Base-by-base conservation (phyloP, 2,888 invertebrate species). In the Carabus problematicus region DNA sequence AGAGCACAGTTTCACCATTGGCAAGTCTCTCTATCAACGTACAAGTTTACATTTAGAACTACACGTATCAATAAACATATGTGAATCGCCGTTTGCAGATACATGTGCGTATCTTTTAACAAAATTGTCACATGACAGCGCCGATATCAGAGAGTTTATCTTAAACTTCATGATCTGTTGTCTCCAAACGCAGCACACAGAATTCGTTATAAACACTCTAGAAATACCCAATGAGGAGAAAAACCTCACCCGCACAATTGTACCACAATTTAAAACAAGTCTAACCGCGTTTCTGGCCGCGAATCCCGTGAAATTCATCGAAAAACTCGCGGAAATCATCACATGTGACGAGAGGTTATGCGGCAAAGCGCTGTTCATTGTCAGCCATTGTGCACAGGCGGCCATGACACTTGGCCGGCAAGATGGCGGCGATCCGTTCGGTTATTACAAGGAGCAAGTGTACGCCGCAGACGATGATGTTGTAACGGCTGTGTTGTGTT, bases 91-190 rank as follows among this genome's bases (percentile, higher is more conserved):
- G 3, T 29, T 29, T 29, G 29, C 2, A 29, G 41, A 63, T 41
- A 54, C 54, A 8, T 39, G 52, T n/a, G 14, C 40, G 8, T 63
- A 49, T 63, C 19, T 63, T 14, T 7, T 52, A 16, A 8, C 49
- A 41, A 8, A 63, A n/a, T 14, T 63, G 42, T 19, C 41, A 45
- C 64, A 56, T 19, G 64, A 64, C 29, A 55, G n/a, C 16, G 12
- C 19, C 54, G 29, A 54, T 12, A 18, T 49, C 8, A 63, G 52
- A 40, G 63, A 54, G 9, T 49, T 63, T 54, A 41, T 54, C 16
- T 16, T 63, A 63, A 63, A 63, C 54, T 63, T 63, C 16, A 8
- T 63, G 6, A 63, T 63, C 40, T 52, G n/a, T 16, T 18, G n/a
- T 63, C 54, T 11, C 16, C 12, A 39, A 40, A 63, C 14, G 11